Evolutionary conservation across 1,140 invertebrate genomes (phyloP).

Genomic region (Brachionus plicatilis): DNA sequence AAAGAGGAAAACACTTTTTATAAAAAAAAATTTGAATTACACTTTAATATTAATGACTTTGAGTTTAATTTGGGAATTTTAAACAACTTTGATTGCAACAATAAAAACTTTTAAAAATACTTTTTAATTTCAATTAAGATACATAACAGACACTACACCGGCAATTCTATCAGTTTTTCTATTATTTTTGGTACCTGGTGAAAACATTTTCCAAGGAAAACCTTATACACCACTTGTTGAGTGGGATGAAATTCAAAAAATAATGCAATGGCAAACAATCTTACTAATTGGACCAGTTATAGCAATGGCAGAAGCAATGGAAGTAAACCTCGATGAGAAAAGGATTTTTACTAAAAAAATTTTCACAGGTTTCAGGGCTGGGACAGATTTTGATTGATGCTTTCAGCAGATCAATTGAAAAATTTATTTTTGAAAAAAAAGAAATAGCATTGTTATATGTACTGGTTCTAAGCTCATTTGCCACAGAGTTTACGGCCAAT

Average conservation of each 20-base stretch:
- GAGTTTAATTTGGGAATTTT: too few species aligned
- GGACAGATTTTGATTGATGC: neutral
- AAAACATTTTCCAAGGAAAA: neutral
- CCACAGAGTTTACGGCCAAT: neutral
- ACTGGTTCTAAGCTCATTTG: neutral
- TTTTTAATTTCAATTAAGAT: neutral
- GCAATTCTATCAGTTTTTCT: neutral
- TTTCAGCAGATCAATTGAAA: neutral
- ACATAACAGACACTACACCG: neutral
- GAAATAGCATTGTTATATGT: neutral
- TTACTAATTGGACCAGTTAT: constrained; percentile 11
- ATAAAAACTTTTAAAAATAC: too few species aligned
- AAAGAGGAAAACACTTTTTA: too few species aligned
- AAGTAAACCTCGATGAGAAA: neutral
- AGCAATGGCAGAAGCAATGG: neutral
- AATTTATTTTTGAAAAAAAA: neutral
- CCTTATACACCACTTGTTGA: neutral
- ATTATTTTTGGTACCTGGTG: neutral
- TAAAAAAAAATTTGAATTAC: too few species aligned
- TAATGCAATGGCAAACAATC: constrained; percentile 19
- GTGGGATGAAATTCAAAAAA: constrained; percentile 12
- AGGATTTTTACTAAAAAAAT: neutral
- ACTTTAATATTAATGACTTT: too few species aligned
- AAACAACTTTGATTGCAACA: too few species aligned
- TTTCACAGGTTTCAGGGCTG: neutral